Evolutionary conservation across 2,888 invertebrate genomes (phyloP), one percentile per base, ranked within the genome.

Genomic region (Erannis defoliaria): DNA sequence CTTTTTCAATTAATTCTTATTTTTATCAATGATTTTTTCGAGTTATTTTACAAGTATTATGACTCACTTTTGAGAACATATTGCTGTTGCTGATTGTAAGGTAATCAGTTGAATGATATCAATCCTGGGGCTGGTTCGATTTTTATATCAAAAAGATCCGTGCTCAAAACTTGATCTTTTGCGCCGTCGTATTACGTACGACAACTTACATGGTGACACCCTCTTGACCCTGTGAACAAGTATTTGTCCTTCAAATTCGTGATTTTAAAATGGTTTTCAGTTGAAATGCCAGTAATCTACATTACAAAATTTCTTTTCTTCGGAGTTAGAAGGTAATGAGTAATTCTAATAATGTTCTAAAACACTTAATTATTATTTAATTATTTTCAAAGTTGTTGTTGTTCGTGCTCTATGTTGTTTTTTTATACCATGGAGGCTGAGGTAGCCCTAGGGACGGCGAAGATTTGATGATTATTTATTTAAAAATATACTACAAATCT

Each of bases 131-230:
- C 48, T n/a, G 40, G 18, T 23, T 53, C 42, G 64, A 70, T 79
- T 84, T 84, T 82, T 86, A 86, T 86, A 85, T 26, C 26, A 26
- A 26, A 26, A 26, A 5, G 8, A 6, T 26, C 4, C 26, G 26
- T 26, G 26, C 79, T 74, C 65, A 70, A 73, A 74, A 69, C 59
- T 65, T 62, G 55, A 62, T 70, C 60, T 66, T 70, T 29, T 45
- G 42, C 21, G 8, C 9, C 16, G 14, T 26, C 16, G 14, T 26
- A 45, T 26, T 9, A 45, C 26, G 26, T 16, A n/a, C 62, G 45
- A 18, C 26, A 9, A 14, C 14, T 16, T 10, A 26, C 21, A 49
- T 45, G 56, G 51, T 61, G 38, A 42, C 43, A 45, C 46, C 45
- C 38, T 46, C 8, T 21, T 51, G 31, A 38, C 26, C 33, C 58